A percentile compares a stretch with the other conserved stretches of the same genome.
These are phyloP conservation scores for Dasyurus viverrinus DNA, from an alignment of 2,113 vertebrate genomes.

Conservation along the genomic window DNA sequence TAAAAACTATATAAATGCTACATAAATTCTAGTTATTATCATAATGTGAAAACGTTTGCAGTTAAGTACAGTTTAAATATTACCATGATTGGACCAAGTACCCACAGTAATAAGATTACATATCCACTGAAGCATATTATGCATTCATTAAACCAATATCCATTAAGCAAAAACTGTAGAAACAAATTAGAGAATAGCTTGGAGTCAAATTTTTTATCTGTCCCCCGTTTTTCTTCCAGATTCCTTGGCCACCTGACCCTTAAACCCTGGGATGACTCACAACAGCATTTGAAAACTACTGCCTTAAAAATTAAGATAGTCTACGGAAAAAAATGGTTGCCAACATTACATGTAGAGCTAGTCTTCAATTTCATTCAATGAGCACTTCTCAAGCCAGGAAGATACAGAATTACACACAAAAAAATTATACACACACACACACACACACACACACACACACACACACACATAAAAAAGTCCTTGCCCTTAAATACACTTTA, in stretches of 20 bases:
- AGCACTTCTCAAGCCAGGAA: constrained; percentile 25
- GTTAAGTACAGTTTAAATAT: background rate
- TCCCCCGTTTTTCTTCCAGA: constrained; percentile 43
- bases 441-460: background rate
- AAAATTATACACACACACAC: background rate
- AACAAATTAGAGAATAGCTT: background rate
- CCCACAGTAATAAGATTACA: background rate
- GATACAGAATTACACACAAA: background rate
- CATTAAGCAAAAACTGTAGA: background rate
- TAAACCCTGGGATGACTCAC: constrained; percentile 50
- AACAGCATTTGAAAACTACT: constrained; percentile 47
- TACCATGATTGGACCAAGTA: background rate
- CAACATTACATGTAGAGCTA: constrained; percentile 9
- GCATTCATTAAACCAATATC: background rate
- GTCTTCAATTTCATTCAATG: constrained; percentile 21
- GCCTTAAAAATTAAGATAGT: constrained; percentile 48
- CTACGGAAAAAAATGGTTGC: constrained; percentile 1
- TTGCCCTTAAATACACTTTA: background rate
- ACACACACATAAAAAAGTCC: background rate
- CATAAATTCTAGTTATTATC: background rate
- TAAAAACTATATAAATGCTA: background rate
- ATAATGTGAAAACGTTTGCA: background rate
- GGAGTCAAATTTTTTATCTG: constrained; percentile 25
- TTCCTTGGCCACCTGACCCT: constrained; percentile 21
- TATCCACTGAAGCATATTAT: background rate